Base-by-base conservation (phyloP, 2,797 vertebrate genomes). In the Pristis pectinata region DNA sequence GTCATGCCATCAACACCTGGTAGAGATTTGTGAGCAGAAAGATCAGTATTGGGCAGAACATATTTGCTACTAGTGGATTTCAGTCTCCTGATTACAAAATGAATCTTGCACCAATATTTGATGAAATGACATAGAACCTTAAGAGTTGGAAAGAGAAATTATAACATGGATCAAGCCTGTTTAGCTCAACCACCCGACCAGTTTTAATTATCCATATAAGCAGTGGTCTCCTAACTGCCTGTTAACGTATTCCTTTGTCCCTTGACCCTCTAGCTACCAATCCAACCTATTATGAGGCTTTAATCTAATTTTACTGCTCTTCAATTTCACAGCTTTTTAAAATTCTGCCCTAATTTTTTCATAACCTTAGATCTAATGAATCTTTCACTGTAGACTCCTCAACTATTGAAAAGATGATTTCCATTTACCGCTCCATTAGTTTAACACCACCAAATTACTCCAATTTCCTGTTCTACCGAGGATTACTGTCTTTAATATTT, bases 31-130 rank as follows among this genome's bases (percentile, higher is more conserved):
- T 41, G 76, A 10, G 7, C 17, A n/a, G n/a, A 79, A 79, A 37
- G n/a, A 79, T 79, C 10, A 13, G n/a, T 37, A 1, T 79, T 37
- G 76, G 76, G 76, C 34, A 13, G 11, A 37, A 17, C 37, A 94
- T 74, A 44, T 95, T 96, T 94, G 76, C n/a, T 0, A 95, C 95
- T 13, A 17, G 34, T 79, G 76, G 11, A 79, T 37, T 79, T 79
- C 72, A 79, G n/a, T 37, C 22, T 17, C n/a, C 13, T 41, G 70
- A 37, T 37, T 79, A 37, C 30, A 79, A 79, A 37, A 79, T 37
- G 10, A 22, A 41, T n/a, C n/a, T 79, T 37, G 5, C 19, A 22
- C 17, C 22, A 22, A 24, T 24, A 72, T 72, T 72, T 72, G 70
- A 72, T 79, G n/a, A 77, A 77, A 13, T 77, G 34, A 37, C 34